Percentiles rank a stretch among this genome's conserved stretches.
Evolutionary conservation across 2,797 vertebrate species (phyloP).

Genomic region (Anguilla anguilla): DNA sequence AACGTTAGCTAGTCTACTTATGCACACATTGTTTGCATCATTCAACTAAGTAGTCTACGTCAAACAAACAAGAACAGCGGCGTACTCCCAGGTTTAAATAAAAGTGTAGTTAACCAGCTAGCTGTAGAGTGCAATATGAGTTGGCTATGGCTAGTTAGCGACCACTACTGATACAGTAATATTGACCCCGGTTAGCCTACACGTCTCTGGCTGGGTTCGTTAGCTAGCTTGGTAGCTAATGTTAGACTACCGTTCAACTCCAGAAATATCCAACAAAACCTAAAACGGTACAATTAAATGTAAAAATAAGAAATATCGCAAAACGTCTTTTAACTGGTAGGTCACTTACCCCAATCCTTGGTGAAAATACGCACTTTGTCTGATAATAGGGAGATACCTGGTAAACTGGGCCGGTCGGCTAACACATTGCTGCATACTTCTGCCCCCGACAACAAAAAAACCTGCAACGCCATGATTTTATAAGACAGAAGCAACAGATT

Average conservation of each 20-base stretch:
- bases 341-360: conserved; percentile 60
- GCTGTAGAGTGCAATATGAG: too few species aligned
- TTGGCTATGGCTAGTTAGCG: not conserved
- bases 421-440: conserved; percentile 76
- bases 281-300: not conserved
- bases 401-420: conserved; percentile 60
- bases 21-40: not conserved
- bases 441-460: conserved; percentile 61
- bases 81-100: not conserved
- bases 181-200: not conserved
- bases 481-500: conserved; percentile 53
- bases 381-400: conserved; percentile 50
- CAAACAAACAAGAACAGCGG: not conserved
- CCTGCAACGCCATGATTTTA: conserved; percentile 66
- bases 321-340: not conserved
- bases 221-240: conserved; percentile 17
- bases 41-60: not conserved
- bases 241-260: not conserved
- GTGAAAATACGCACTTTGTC: conserved; percentile 36
- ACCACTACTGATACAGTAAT: not conserved
- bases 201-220: not conserved
- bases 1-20: not conserved
- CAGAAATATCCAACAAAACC: not conserved
- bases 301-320: not conserved
- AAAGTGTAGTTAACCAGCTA: too few species aligned